Base-by-base conservation (phyloP, 2,113 vertebrate species). In the Alectura lathami region DNA sequence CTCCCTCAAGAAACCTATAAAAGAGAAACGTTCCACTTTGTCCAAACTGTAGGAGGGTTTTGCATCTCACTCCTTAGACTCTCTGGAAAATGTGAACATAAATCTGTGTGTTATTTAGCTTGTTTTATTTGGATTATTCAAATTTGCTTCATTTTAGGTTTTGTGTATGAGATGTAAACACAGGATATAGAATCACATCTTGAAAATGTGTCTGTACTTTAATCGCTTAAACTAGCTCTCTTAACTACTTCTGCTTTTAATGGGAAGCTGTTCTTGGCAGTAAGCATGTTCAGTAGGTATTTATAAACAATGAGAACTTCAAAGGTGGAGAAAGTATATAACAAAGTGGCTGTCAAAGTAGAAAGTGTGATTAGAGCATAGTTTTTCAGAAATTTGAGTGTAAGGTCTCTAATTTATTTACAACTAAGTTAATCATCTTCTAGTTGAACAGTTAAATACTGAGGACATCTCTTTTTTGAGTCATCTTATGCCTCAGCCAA, bases 381-480 rank as follows among this genome's bases (percentile, higher is more conserved):
- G 54, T 75, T 77, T 53, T 75, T 12, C 50, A 56, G 68, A 62
- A 56, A 70, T 93, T 90, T 82, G 53, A 20, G 38, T 62, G 24
- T 60, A 75, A 79, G 51, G n/a, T 67, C 84, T 89, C 40, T 83
- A 80, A 92, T 94, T 92, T 88, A 88, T 95, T 95, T 91, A 86
- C 82, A 79, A 57, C 42, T 76, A 56, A 68, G 50, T 76, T 94
- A 73, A 81, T 94, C 4, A n/a, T 75, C 78, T 78, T 81, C 60
- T 92, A 83, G 43, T 45, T 94, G 88, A 96, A 36, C 63, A 32
- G 80, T 56, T 91, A 80, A 92, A 67, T 67, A 89, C 36, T 50
- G 70, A 94, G 76, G 67, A 83, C 22, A n/a, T 87, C 92, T 93
- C 63, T 50, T 91, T 93, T 94, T 86, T 77, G 68, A 87, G 73